Evolutionary conservation across 2,797 vertebrate species (phyloP).

Genomic region (Salarias fasciatus): DNA sequence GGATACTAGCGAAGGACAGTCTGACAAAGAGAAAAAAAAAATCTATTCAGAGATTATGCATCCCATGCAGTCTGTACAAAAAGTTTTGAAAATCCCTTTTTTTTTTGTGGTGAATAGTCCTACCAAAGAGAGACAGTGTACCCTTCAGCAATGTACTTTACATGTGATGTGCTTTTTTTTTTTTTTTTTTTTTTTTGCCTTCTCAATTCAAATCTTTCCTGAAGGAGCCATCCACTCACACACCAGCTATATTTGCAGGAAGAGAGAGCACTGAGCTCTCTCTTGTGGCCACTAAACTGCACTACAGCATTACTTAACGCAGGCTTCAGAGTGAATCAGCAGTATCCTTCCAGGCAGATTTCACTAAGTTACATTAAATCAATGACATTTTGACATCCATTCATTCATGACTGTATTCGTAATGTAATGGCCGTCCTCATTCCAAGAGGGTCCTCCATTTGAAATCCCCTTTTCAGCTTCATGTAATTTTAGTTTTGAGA

Average conservation of each 20-base stretch:
- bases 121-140: background rate
- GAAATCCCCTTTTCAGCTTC: conserved; percentile 13
- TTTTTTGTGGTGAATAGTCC: background rate
- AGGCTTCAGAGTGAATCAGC: conserved; percentile 75
- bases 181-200: conserved; percentile 11
- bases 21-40: too few species aligned
- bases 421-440: background rate
- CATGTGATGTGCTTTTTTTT: background rate
- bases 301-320: conserved; percentile 68
- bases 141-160: conserved; percentile 24
- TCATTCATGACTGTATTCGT: conserved; percentile 8
- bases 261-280: conserved; percentile 63
- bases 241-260: conserved; percentile 28
- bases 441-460: conserved; percentile 7
- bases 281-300: conserved; percentile 76
- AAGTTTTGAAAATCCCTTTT: too few species aligned
- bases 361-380: conserved; percentile 39
- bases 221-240: conserved; percentile 17
- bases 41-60: too few species aligned
- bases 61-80: too few species aligned
- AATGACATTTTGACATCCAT: conserved; percentile 18
- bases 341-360: conserved; percentile 58
- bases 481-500: conserved; percentile 2
- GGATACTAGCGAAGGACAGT: conserved; percentile 8
- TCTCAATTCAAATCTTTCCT: conserved; percentile 43